These are phyloP conservation scores for Tadarida brasiliensis DNA, from an alignment of 2,797 vertebrate genomes.

Conservation along the genomic window DNA sequence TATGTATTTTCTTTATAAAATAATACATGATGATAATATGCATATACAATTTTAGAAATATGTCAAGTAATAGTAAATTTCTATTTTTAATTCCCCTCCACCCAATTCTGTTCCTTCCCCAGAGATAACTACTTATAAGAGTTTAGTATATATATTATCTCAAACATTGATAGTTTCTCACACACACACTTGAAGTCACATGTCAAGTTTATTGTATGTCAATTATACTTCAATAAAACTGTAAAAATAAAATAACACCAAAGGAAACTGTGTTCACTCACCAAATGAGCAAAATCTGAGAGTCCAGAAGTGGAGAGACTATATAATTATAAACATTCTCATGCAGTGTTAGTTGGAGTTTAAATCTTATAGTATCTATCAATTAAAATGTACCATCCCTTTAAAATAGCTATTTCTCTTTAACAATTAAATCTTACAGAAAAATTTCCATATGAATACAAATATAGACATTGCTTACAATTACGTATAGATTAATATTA, in stretches of 20 bases:
- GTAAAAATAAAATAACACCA: not conserved
- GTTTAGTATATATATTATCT: not conserved
- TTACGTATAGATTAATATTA: not conserved
- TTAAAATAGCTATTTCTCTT: slow-evolving; percentile 48
- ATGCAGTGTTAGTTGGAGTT: not conserved
- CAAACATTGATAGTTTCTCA: slow-evolving; percentile 25
- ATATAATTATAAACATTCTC: not conserved
- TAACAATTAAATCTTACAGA: slow-evolving; percentile 45
- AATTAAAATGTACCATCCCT: not conserved
- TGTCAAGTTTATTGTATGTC: not conserved
- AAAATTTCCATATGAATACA: slow-evolving; percentile 44
- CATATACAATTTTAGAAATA: slow-evolving; percentile 11
- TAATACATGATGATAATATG: not conserved
- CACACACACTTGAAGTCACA: not conserved
- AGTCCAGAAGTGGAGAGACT: not conserved
- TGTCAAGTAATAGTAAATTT: not conserved
- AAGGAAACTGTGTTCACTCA: not conserved
- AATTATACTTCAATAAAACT: slow-evolving; percentile 4
- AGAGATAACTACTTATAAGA: not conserved
- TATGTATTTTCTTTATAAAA: not conserved
- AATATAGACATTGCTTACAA: slow-evolving; percentile 47
- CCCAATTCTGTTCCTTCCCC: not conserved
- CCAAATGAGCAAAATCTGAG: slow-evolving; percentile 3
- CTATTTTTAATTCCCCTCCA: slow-evolving; percentile 24
- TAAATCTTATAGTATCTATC: not conserved